These are phyloP conservation scores for Drosophila anceps DNA, from an alignment of 2,888 invertebrate species.

Conservation along the genomic window DNA sequence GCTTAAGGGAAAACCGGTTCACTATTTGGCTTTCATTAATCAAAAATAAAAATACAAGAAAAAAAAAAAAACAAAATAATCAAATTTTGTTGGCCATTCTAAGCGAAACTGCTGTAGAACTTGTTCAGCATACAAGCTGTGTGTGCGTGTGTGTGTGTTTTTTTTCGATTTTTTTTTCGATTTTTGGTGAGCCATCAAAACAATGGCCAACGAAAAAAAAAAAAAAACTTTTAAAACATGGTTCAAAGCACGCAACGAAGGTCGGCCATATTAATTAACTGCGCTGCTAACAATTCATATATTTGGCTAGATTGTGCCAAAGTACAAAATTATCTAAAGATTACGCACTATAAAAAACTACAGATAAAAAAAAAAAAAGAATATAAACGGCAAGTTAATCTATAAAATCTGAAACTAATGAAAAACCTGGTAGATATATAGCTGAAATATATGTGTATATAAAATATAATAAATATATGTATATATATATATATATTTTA, in stretches of 20 bases:
- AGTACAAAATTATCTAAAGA: constrained; percentile 24
- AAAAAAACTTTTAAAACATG: constrained; percentile 20
- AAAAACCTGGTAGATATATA: not conserved
- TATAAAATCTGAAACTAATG: not conserved
- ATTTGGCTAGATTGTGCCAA: constrained; percentile 26
- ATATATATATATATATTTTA: not conserved
- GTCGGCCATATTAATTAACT: constrained; percentile 35
- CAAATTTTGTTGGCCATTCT: constrained; percentile 43
- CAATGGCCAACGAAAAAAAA: constrained; percentile 50
- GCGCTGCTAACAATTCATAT: constrained; percentile 12
- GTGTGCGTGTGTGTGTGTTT: too few species aligned
- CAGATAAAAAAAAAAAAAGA: not conserved
- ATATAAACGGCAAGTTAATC: too few species aligned
- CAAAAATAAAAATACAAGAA: constrained; percentile 37
- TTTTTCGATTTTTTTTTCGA: not conserved
- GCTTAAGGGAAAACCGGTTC: constrained; percentile 60
- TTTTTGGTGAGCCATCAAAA: constrained; percentile 31
- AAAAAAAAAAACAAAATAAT: constrained; percentile 18
- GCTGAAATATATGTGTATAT: not conserved
- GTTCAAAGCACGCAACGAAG: constrained; percentile 75
- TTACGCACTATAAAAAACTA: constrained; percentile 9
- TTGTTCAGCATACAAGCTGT: constrained; percentile 63
- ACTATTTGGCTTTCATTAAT: constrained; percentile 64
- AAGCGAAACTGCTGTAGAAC: constrained; percentile 62
- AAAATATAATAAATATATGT: not conserved